phyloP scores from a whole-genome alignment of 2,113 vertebrate genomes.

The Pomatostomus ruficeps region DNA sequence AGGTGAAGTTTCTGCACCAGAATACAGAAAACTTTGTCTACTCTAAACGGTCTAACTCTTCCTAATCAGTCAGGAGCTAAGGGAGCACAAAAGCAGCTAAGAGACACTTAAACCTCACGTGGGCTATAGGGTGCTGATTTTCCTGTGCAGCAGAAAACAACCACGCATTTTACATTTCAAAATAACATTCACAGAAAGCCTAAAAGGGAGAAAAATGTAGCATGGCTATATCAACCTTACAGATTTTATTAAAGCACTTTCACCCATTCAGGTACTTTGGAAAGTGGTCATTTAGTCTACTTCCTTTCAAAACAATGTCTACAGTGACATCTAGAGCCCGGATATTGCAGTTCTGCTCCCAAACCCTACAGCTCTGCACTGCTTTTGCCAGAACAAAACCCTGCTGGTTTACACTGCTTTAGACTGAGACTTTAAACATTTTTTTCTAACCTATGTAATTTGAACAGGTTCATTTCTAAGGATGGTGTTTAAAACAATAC shows the following conservation, averaged over 20 bases:
- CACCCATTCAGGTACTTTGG: not conserved
- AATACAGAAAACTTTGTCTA: not conserved
- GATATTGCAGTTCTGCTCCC: not conserved
- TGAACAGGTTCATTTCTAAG: not conserved
- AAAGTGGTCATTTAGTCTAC: not conserved
- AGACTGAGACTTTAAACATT: not conserved
- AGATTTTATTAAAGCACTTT: not conserved
- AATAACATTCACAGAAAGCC: not conserved
- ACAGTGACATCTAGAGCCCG: conserved; percentile 55
- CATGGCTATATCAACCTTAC: not conserved
- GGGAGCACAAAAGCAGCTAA: not conserved
- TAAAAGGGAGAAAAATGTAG: not conserved
- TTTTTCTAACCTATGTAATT: not conserved
- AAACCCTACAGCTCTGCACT: not conserved
- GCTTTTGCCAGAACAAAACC: not conserved
- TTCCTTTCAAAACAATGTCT: not conserved
- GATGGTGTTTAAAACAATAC: not conserved
- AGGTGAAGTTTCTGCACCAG: not conserved
- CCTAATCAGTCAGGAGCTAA: not conserved
- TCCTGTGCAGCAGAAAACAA: not conserved
- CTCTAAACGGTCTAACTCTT: not conserved
- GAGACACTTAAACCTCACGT: not conserved
- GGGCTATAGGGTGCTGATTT: not conserved
- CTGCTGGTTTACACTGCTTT: not conserved
- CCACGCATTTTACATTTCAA: not conserved